Evolutionary conservation across 2,797 vertebrate genomes (phyloP).

Genomic region (Furcifer pardalis): DNA sequence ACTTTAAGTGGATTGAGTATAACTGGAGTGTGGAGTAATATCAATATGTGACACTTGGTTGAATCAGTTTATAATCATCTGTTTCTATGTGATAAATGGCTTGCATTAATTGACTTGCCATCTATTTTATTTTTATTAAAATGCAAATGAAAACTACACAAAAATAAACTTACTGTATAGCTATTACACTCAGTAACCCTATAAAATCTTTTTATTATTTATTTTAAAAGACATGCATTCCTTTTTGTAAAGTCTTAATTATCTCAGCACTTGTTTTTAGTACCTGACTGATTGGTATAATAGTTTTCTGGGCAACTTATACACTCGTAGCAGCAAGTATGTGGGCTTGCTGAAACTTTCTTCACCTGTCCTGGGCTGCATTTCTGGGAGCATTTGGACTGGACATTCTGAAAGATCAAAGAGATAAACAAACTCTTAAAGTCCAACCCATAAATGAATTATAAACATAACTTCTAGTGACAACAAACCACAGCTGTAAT

Average conservation of each 20-base stretch:
- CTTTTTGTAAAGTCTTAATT: conserved; percentile 16
- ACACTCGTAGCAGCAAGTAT: conserved; percentile 90
- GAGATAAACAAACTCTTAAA: background rate
- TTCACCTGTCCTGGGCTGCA: conserved; percentile 87
- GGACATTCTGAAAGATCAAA: conserved; percentile 73
- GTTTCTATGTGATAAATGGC: too few relatives aligned
- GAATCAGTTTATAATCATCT: too few relatives aligned
- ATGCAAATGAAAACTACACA: too few relatives aligned
- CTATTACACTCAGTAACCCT: background rate
- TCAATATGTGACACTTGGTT: too few relatives aligned
- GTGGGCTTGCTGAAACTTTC: conserved; percentile 83
- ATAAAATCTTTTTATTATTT: background rate
- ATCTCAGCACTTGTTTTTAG: conserved; percentile 31
- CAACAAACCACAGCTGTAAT: background rate
- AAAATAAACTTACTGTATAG: too few relatives aligned
- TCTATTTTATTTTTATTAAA: too few relatives aligned
- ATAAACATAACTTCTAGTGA: background rate
- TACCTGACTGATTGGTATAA: conserved; percentile 84
- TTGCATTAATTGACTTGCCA: too few relatives aligned
- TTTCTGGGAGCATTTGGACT: conserved; percentile 84
- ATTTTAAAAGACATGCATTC: background rate
- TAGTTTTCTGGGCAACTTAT: conserved; percentile 86
- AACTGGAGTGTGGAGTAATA: too few relatives aligned
- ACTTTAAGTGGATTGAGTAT: background rate
- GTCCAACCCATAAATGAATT: background rate